phyloP scores from a whole-genome alignment of 2,113 vertebrate genomes.

The Struthidea cinerea region DNA sequence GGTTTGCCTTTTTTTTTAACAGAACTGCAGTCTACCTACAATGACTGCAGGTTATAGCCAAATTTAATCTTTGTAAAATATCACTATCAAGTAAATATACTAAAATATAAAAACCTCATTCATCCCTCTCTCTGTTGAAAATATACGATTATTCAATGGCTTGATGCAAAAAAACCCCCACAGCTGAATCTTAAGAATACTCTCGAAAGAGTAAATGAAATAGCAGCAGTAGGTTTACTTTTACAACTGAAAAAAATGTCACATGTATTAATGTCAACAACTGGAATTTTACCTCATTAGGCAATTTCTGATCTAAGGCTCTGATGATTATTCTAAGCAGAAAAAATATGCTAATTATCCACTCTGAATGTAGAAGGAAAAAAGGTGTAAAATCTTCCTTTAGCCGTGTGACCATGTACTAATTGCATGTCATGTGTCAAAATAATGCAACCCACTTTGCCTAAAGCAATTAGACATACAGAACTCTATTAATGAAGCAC shows the following conservation, averaged over 20 bases:
- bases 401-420: conserved; percentile 88
- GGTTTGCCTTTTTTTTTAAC: conserved; percentile 19
- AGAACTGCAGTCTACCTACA: background rate
- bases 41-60: background rate
- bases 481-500: conserved; percentile 83
- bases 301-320: conserved; percentile 85
- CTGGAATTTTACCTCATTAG: conserved; percentile 89
- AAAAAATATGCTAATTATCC: conserved; percentile 88
- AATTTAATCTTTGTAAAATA: conserved; percentile 43
- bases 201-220: conserved; percentile 67
- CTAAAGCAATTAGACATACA: conserved; percentile 84
- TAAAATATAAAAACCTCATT: conserved; percentile 15
- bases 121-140: background rate
- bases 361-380: conserved; percentile 79
- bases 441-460: conserved; percentile 82
- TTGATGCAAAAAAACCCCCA: conserved; percentile 22
- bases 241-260: conserved; percentile 78
- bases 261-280: conserved; percentile 87
- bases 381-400: conserved; percentile 89
- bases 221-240: conserved; percentile 72
- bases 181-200: conserved; percentile 29
- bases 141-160: background rate
- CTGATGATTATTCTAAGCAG: conserved; percentile 88
- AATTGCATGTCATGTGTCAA: conserved; percentile 89
- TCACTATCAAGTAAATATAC: background rate